These are phyloP conservation scores for Patella caerulea DNA, from an alignment of 2,888 invertebrate species.

Conservation along the genomic window DNA sequence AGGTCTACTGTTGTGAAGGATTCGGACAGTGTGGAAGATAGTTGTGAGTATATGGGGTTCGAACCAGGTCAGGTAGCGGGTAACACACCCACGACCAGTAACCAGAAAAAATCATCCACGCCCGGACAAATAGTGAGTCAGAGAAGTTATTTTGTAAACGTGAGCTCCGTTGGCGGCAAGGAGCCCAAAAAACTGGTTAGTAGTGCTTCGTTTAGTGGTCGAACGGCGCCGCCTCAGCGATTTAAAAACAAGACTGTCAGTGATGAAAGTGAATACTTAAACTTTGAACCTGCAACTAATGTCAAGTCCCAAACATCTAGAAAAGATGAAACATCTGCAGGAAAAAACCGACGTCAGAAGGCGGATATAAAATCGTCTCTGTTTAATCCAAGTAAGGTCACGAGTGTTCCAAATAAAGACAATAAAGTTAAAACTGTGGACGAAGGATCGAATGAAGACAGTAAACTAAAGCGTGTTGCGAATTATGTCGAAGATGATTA, in stretches of 20 bases:
- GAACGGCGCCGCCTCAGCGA: neutral
- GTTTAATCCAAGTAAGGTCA: neutral
- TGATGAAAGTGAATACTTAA: slow-evolving; percentile 3
- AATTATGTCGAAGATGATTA: slow-evolving; percentile 16
- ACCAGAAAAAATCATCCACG: neutral
- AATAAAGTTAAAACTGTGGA: slow-evolving; percentile 22
- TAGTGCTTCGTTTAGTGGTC: neutral
- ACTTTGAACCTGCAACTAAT: neutral
- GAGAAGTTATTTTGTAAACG: neutral
- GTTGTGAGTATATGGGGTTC: slow-evolving; percentile 43
- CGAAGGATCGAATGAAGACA: slow-evolving; percentile 1
- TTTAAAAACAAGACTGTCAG: slow-evolving; percentile 18
- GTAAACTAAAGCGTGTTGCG: neutral
- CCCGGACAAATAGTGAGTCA: neutral
- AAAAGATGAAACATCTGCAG: neutral
- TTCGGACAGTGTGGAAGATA: slow-evolving; percentile 21
- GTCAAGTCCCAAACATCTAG: neutral
- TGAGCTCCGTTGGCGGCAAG: neutral
- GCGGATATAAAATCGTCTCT: neutral
- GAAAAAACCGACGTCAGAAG: neutral
- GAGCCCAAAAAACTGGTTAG: neutral
- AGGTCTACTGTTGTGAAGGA: too few species aligned
- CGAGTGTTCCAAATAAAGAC: slow-evolving; percentile 8
- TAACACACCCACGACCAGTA: neutral
- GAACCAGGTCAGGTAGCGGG: slow-evolving; percentile 35